phyloP scores from a whole-genome alignment of 1,140 invertebrate species.

The Ips nitidus region DNA sequence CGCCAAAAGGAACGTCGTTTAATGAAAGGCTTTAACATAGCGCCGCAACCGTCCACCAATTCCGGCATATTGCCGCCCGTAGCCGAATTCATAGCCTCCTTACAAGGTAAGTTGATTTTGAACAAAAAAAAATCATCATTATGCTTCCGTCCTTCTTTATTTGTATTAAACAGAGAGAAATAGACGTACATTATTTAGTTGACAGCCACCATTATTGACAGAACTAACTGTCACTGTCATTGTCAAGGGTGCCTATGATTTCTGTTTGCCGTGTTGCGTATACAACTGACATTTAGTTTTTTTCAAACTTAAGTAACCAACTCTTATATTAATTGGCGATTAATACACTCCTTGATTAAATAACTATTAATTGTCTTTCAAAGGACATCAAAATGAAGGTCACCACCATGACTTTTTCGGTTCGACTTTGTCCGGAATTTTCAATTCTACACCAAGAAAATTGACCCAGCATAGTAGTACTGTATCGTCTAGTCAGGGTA shows the following conservation, averaged over 20 bases:
- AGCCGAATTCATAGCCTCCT: slow-evolving; percentile 71
- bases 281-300: too few relatives aligned
- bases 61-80: slow-evolving; percentile 67
- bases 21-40: slow-evolving; percentile 94
- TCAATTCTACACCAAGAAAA: slow-evolving; percentile 50
- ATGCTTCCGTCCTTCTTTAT: too few relatives aligned
- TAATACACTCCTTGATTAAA: not conserved
- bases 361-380: not conserved
- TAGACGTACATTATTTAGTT: too few relatives aligned
- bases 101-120: slow-evolving; percentile 52
- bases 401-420: slow-evolving; percentile 55
- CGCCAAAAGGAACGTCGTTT: slow-evolving; percentile 87
- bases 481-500: slow-evolving; percentile 51
- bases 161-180: too few relatives aligned
- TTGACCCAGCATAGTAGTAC: slow-evolving; percentile 49
- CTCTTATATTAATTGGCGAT: not conserved
- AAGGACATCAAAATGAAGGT: slow-evolving; percentile 50
- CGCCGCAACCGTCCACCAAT: slow-evolving; percentile 63
- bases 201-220: too few relatives aligned
- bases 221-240: too few relatives aligned
- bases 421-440: slow-evolving; percentile 55
- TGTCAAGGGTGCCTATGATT: too few relatives aligned
- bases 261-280: too few relatives aligned
- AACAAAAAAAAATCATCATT: not conserved
- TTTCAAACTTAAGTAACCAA: too few relatives aligned